phyloP scores from a whole-genome alignment of 2,888 invertebrate species.

The Trichopria drosophilae region DNA sequence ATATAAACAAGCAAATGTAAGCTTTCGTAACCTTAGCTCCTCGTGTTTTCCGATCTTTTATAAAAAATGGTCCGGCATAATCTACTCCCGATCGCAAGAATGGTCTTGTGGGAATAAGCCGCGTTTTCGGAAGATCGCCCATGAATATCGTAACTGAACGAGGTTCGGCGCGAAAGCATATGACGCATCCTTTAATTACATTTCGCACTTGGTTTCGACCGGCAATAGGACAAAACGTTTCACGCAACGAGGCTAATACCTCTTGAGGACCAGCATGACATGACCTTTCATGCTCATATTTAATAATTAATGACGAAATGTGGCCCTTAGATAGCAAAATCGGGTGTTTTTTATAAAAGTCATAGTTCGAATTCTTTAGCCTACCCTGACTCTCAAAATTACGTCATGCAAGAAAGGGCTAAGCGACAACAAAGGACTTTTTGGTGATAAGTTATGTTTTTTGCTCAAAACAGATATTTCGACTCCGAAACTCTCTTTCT shows the following conservation, averaged over 20 bases:
- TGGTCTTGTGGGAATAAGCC: slow-evolving; percentile 13
- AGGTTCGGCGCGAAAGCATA: slow-evolving; percentile 15
- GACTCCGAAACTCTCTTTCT: no score
- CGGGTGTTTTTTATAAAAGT: no score
- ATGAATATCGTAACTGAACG: slow-evolving; percentile 1
- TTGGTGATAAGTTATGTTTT: no score
- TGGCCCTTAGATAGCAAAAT: no score
- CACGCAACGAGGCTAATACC: slow-evolving; percentile 4
- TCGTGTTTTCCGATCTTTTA: slow-evolving; percentile 1
- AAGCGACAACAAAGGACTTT: no score
- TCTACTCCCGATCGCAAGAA: slow-evolving; percentile 10
- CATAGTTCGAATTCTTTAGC: no score
- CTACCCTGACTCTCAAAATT: no score
- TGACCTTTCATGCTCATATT: slow-evolving; percentile 6
- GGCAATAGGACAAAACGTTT: no score
- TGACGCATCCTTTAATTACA: slow-evolving; percentile 12
- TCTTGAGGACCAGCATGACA: slow-evolving; percentile 22
- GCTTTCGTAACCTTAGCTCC: no score
- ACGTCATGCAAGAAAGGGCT: no score
- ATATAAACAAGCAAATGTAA: slow-evolving; percentile 4
- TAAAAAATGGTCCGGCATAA: slow-evolving; percentile 10
- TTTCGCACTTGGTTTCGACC: slow-evolving; percentile 3
- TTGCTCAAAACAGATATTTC: no score
- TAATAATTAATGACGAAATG: no score
- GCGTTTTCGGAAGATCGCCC: slow-evolving; percentile 10